phyloP scores from a whole-genome alignment of 2,888 invertebrate genomes.

The Tyria jacobaeae region DNA sequence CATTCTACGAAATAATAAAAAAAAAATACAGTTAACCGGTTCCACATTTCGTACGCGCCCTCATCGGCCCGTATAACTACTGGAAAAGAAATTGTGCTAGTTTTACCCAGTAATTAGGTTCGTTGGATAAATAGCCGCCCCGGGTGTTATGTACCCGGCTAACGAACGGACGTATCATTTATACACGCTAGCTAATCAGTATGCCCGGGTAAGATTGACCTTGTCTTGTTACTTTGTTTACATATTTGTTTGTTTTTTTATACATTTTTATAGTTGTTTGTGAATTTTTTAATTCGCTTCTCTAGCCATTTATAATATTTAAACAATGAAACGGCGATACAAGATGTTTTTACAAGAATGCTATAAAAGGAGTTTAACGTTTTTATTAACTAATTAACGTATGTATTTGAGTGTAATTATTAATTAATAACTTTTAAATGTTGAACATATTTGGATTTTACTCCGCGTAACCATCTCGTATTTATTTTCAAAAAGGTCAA shows the following conservation, averaged over 20 bases:
- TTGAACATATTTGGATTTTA: too few species aligned
- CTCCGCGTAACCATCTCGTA: too few species aligned
- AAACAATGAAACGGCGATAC: too few species aligned
- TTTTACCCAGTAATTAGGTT: slow-evolving; percentile 69
- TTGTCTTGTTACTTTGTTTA: slow-evolving; percentile 18
- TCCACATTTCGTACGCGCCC: slow-evolving; percentile 32
- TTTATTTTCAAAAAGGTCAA: too few species aligned
- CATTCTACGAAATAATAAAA: too few species aligned
- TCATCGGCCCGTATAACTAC: slow-evolving; percentile 35
- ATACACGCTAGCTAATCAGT: slow-evolving; percentile 43
- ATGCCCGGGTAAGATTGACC: slow-evolving; percentile 37
- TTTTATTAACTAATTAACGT: too few species aligned
- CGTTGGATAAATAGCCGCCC: slow-evolving; percentile 69
- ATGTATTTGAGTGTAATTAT: too few species aligned
- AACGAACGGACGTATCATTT: slow-evolving; percentile 55
- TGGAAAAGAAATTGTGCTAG: slow-evolving; percentile 69
- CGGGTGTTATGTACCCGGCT: slow-evolving; percentile 64
- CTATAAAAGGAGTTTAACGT: too few species aligned
- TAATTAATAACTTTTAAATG: too few species aligned
- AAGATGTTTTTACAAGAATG: too few species aligned
- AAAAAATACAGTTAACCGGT: background rate
- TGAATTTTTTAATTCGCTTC: background rate
- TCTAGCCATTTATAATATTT: too few species aligned
- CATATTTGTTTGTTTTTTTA: slow-evolving; percentile 12
- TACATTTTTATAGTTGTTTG: background rate